Conservation (phyloP, 2,113 vertebrate genomes). For the Haliaeetus leucogaster region DNA sequence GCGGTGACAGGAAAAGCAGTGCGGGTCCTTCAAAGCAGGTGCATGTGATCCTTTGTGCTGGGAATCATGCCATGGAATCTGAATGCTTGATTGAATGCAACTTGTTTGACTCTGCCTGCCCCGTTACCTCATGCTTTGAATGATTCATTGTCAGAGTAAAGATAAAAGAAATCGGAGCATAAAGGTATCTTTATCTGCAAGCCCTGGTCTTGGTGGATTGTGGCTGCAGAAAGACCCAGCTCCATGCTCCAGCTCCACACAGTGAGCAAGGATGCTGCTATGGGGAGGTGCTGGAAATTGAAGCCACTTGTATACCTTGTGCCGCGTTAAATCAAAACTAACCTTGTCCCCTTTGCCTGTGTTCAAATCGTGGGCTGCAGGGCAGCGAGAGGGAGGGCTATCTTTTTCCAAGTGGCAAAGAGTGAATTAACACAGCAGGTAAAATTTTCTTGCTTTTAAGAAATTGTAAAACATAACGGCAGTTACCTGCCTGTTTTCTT, state of each 20-base stretch:
- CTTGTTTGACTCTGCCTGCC: not conserved
- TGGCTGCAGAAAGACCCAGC: not conserved
- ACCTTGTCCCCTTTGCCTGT: not conserved
- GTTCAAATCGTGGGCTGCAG: not conserved
- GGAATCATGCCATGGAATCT: fast-evolving
- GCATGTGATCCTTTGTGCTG: not conserved
- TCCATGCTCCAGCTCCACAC: fast-evolving
- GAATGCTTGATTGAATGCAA: not conserved
- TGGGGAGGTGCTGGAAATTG: not conserved
- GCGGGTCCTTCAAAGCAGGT: not conserved
- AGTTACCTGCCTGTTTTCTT: slow-evolving; percentile 41
- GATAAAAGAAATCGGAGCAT: not conserved
- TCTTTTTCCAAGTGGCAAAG: not conserved
- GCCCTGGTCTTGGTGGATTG: not conserved
- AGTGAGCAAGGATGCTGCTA: not conserved
- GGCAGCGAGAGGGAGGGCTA: not conserved
- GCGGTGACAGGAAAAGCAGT: fast-evolving
- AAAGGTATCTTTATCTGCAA: not conserved
- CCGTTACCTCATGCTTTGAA: not conserved
- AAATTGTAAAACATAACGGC: not conserved
- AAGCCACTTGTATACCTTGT: not conserved
- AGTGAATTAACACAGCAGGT: not conserved
- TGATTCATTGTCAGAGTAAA: not conserved
- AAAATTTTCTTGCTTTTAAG: not conserved
- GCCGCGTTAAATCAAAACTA: not conserved